Evolutionary conservation across 1,140 invertebrate species (phyloP), one percentile per base, ranked within the genome.

Genomic region (Cyclina sinensis): DNA sequence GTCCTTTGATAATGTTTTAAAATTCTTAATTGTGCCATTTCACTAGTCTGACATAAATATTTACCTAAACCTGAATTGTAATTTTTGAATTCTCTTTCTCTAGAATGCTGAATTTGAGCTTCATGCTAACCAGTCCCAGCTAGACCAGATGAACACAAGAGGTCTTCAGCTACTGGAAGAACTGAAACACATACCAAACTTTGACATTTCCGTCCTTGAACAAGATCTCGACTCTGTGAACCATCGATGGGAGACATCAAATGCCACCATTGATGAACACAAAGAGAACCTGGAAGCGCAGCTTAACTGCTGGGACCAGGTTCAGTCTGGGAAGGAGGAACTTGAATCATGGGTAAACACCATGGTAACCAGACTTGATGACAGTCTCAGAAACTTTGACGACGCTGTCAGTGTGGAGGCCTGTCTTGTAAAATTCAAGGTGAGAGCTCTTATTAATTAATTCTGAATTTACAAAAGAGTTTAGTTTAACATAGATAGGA

Each of bases 271-370:
- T 65, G 92, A 93, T 97, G 88, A 92, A 18, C 93, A 94, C 84
- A 92, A 91, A 79, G 90, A 98, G 95, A 97, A 97, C 68, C 97
- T 98, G 59, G 98, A 99, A 95, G 97, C 98, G 0, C 98, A 99
- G 94, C 96, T 97, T 0, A 97, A 98, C 7, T 97, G 99, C 70
- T 99, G 98, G 98, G 98, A 98, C 91, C 98, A 99, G 94, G 97
- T 99, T 9, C 97, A 98, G 82, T 97, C 98, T 89, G 97, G 97
- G 0, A 98, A 98, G 93, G 97, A 97, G 90, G 97, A 98, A 93
- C 96, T 99, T 21, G 95, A 97, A 0, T 97, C 97, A 43, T 99
- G 99, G 99, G 93, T 99, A 4, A 97, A 96, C 86, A 97, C 98
- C 91, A 98, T 98, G 12, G 97, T 97, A 89, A 97, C 97, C 91